A percentile compares a stretch with the other conserved stretches of the same genome.
Evolutionary conservation across 2,797 vertebrate species (phyloP).

Genomic region (Microhierax caerulescens): DNA sequence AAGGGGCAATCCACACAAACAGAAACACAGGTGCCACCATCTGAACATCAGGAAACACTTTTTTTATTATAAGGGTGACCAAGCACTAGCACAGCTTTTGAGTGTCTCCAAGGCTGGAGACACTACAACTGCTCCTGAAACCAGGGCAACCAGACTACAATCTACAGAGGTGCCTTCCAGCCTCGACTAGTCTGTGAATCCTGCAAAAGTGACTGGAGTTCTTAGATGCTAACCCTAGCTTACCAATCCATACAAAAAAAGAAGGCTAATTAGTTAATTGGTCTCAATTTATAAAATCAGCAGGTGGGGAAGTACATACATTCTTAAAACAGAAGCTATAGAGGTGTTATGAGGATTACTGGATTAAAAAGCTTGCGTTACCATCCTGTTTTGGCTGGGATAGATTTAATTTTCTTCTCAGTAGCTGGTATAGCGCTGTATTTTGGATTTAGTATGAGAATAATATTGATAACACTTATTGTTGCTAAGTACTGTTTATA

Average conservation of each 20-base stretch:
- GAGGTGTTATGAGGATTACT: neutral
- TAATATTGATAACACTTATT: too few relatives aligned
- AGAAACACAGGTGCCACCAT: fast-evolving
- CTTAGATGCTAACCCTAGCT: neutral
- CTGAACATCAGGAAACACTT: neutral
- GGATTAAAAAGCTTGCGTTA: neutral
- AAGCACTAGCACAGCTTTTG: too few relatives aligned
- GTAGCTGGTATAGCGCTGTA: too few relatives aligned
- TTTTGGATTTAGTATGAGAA: too few relatives aligned
- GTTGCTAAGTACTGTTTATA: too few relatives aligned
- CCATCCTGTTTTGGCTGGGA: too few relatives aligned
- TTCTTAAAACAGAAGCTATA: neutral
- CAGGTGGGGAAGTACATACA: neutral
- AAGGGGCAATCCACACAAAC: neutral
- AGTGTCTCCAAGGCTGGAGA: too few relatives aligned
- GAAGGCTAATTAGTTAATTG: neutral
- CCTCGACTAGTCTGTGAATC: neutral
- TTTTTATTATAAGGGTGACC: neutral
- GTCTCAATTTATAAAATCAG: neutral
- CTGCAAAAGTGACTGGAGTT: neutral
- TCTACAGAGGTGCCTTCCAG: neutral
- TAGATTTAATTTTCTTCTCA: too few relatives aligned
- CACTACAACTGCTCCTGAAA: too few relatives aligned
- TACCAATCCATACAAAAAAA: fast-evolving
- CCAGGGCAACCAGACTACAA: neutral